Evolutionary conservation across 1,140 invertebrate genomes (phyloP), one percentile per base, ranked within the genome.

Genomic region (Drosophila pseudoobscura): DNA sequence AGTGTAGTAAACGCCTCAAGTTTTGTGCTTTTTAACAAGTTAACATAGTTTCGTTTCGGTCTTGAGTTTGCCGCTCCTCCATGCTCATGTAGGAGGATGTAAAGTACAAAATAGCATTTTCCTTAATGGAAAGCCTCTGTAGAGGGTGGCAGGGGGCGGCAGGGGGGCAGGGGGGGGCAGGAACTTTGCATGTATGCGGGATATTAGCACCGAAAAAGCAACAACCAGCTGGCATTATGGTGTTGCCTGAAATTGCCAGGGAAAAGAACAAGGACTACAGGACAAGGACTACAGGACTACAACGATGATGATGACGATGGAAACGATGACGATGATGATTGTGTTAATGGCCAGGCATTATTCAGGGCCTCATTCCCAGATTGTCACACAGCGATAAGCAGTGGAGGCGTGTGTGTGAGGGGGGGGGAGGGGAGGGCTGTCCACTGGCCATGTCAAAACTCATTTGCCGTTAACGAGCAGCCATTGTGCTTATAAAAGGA

Each of bases 401-500:
- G 20, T 24, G 57, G 69, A 45, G 65, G 78, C 50, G 52, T 58
- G 53, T 50, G 49, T 50, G 39, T 52, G 41, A 41, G 59, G 47
- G 43, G 44, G 45, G 46, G 43, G 8, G 26, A 15, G 35, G 22
- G 39, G 52, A 26, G 39, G 31, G 31, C 17, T 43, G 58, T 87
- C 78, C 82, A 78, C 69, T 85, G 80, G 74, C 63, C 83, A 88
- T 87, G 83, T 87, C 78, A 85, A 85, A 85, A 85, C 82, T 85
- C 82, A 85, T 85, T 85, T 85, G 82, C 82, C 69, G 78, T 88
- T 85, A 85, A 85, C 82, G 82, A 85, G 83, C 83, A 75, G 70
- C 82, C 65, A 85, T 85, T 85, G 82, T 85, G 82, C 78, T 78
- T 83, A 83, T 88, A 88, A 88, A 88, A 88, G 83, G 83, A 88